Base-by-base conservation (phyloP, 2,113 vertebrate genomes). In the Anas platyrhynchos region DNA sequence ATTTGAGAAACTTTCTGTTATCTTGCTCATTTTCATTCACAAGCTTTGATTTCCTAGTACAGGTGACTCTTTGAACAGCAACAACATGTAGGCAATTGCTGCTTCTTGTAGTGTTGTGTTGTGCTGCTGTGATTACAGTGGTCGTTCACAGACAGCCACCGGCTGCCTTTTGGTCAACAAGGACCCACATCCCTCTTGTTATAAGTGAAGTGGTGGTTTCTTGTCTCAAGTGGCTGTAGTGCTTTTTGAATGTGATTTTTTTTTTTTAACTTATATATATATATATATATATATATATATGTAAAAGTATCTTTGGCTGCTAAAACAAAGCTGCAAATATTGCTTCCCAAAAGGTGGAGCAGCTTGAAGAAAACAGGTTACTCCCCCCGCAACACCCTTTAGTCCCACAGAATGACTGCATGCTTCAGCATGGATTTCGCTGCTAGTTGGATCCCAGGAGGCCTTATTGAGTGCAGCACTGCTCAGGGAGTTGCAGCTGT, bases 361-460 rank as follows among this genome's bases (percentile, higher is more conserved):
- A 96, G 95, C 97, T 98, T 98, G 98, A 97, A 96, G 97, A 97
- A 97, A 98, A 97, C 90, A 95, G 91, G 94, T 97, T 98, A 93
- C 71, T 88, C 84, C 6, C 52, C 58, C 44, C 34, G 41, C 78
- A 66, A 52, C 62, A 74, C 76, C 61, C 56, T 92, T 92, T 94
- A 95, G 97, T 96, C 87, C 93, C 88, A 87, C 78, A 93, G 95
- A 96, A 96, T 15, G 75, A 94, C 96, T 98, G 97, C 93, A 94
- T 97, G 97, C 97, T 96, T 97, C 95, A 96, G 97, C 97, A 97
- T 96, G 95, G 98, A 99, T 99, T 99, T 98, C 98, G 98, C 98
- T 98, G 98, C 98, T 99, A 98, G 98, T 98, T 98, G 98, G 98
- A 97, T 99, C 99, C 98, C 99, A 84, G 81, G 98, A 99, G 99